phyloP scores from a whole-genome alignment of 2,797 vertebrate species.

The Carcharodon carcharias region DNA sequence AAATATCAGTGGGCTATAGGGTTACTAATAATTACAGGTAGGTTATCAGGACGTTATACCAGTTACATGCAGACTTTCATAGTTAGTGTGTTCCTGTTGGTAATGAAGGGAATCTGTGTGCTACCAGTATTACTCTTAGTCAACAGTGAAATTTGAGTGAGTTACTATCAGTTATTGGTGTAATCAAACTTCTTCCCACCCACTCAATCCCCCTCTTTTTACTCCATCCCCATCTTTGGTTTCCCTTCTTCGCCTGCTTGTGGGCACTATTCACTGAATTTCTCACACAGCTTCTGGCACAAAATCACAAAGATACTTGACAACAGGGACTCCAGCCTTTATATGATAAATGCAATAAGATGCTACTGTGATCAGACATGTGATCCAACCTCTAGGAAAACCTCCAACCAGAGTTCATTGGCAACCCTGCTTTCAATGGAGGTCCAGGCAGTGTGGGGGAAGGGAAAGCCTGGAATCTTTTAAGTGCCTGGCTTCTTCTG shows the following conservation, averaged over 20 bases:
- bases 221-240: not conserved
- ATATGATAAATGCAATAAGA: no score
- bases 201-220: not conserved
- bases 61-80: not conserved
- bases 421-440: no score
- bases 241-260: not conserved
- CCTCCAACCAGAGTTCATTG: no score
- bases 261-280: not conserved
- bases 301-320: not conserved
- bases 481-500: no score
- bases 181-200: not conserved
- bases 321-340: not conserved
- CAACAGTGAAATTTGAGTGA: not conserved
- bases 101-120: no score
- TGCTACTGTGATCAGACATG: no score
- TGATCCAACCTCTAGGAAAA: no score
- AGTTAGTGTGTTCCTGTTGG: not conserved
- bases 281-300: not conserved
- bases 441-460: no score
- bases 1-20: no score
- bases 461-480: no score
- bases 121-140: no score
- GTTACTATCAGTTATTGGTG: not conserved
- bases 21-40: no score
- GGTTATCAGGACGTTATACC: not conserved